Percentiles rank a stretch among this genome's conserved stretches.
These are phyloP conservation scores for Patiria miniata DNA, from an alignment of 35 echinoderm and acorn worm species.

Conservation along the genomic window DNA sequence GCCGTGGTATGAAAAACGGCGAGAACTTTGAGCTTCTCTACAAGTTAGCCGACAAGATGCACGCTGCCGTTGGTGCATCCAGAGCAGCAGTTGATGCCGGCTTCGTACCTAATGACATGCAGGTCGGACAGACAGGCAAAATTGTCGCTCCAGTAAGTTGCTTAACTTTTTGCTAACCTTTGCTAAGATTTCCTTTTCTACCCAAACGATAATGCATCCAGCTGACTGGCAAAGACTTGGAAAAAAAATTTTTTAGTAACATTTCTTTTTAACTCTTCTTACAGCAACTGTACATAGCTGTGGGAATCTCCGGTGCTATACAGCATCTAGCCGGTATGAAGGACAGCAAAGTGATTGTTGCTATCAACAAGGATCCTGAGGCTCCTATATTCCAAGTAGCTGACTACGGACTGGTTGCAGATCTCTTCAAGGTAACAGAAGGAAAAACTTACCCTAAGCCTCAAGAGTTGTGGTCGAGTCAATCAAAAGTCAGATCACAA, in stretches of 20 bases:
- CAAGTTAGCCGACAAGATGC: slow-evolving; percentile 77
- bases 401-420: slow-evolving; percentile 80
- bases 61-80: slow-evolving; percentile 96
- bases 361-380: slow-evolving; percentile 97
- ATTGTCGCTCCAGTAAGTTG: slow-evolving; percentile 97
- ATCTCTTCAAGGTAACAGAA: slow-evolving; percentile 81
- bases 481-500: too few species aligned
- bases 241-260: background rate
- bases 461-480: too few species aligned
- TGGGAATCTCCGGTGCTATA: slow-evolving; percentile 97
- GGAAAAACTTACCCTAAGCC: background rate
- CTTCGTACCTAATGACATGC: slow-evolving; percentile 99
- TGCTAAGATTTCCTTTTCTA: slow-evolving; percentile 1
- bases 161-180: background rate
- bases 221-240: background rate
- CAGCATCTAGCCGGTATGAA: slow-evolving; percentile 98
- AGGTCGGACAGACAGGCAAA: slow-evolving; percentile 98
- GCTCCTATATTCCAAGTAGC: slow-evolving; percentile 97
- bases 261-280: background rate
- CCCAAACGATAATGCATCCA: too few species aligned
- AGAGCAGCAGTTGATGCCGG: slow-evolving; percentile 96
- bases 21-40: slow-evolving; percentile 97
- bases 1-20: slow-evolving; percentile 95
- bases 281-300: slow-evolving; percentile 97
- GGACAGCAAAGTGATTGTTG: slow-evolving; percentile 87